These are phyloP conservation scores for Myodes glareolus DNA, from an alignment of 2,113 vertebrate species.

Conservation along the genomic window DNA sequence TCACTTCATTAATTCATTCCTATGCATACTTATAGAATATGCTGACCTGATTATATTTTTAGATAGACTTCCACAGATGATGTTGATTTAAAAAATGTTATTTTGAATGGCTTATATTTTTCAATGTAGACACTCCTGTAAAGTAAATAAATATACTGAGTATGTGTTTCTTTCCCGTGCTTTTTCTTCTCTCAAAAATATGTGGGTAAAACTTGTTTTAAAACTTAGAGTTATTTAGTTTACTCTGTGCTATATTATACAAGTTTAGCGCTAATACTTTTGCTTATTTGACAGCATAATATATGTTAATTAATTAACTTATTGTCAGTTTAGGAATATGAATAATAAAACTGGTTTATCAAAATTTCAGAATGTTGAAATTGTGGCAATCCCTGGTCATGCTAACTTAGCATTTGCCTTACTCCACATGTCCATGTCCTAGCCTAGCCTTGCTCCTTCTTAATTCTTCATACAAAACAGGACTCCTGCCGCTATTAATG, in stretches of 20 bases:
- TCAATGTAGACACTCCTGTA: not conserved
- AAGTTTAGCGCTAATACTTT: constrained; percentile 25
- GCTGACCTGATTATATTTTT: constrained; percentile 38
- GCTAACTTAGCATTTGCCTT: not conserved
- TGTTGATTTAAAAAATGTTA: constrained; percentile 53
- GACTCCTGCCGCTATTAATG: not conserved
- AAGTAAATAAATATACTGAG: constrained; percentile 53
- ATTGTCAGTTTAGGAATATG: not conserved
- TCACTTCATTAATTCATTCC: not conserved
- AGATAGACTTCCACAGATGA: not conserved
- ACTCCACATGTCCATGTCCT: not conserved
- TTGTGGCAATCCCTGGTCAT: not conserved
- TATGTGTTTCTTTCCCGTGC: constrained; percentile 6
- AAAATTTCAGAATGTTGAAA: not conserved
- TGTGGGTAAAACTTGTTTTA: not conserved
- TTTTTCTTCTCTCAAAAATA: constrained; percentile 46
- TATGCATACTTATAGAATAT: not conserved
- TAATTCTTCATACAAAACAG: not conserved
- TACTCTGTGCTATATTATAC: constrained; percentile 20
- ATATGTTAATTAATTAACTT: constrained; percentile 48
- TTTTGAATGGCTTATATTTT: constrained; percentile 46
- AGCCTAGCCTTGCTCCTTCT: not conserved
- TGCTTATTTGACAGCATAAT: constrained; percentile 48
- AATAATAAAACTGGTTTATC: not conserved
- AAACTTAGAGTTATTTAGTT: constrained; percentile 29